These are phyloP conservation scores for Macrobrachium rosenbergii DNA, from an alignment of 1,140 invertebrate genomes.

Conservation along the genomic window DNA sequence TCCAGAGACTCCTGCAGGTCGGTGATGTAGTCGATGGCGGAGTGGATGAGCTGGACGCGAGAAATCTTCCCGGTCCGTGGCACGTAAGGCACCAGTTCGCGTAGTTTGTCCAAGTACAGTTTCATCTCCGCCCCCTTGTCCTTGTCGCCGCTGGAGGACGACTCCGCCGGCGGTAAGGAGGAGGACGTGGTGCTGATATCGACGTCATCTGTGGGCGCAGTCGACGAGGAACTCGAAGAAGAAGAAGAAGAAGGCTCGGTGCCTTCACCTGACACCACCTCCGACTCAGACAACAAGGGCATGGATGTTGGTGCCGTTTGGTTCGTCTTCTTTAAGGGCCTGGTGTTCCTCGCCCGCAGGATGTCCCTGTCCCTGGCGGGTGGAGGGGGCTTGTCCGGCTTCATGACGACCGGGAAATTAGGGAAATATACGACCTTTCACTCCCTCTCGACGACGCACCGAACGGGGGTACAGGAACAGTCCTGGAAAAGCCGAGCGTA, in stretches of 20 bases:
- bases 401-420: slow-evolving; percentile 36
- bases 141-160: slow-evolving; percentile 11
- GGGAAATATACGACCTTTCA: background rate
- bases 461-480: background rate
- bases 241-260: background rate
- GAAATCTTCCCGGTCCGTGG: slow-evolving; percentile 34
- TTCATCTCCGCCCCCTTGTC: slow-evolving; percentile 47
- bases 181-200: background rate
- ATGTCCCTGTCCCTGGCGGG: slow-evolving; percentile 47
- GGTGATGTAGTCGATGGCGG: slow-evolving; percentile 64
- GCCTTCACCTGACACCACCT: background rate
- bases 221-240: slow-evolving; percentile 3
- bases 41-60: slow-evolving; percentile 58
- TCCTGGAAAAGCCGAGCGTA: background rate
- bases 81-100: slow-evolving; percentile 54
- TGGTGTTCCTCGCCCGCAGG: slow-evolving; percentile 31
- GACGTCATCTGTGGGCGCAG: too few species aligned
- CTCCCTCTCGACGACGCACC: background rate
- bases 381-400: slow-evolving; percentile 31
- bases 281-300: background rate
- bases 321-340: slow-evolving; percentile 15
- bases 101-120: slow-evolving; percentile 59
- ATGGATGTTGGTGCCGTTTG: background rate
- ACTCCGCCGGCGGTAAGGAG: background rate
- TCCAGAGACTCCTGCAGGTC: slow-evolving; percentile 62